Evolutionary conservation across 2,888 invertebrate genomes (phyloP), one percentile per base, ranked within the genome.

Genomic region (Amphiduros pacificus): DNA sequence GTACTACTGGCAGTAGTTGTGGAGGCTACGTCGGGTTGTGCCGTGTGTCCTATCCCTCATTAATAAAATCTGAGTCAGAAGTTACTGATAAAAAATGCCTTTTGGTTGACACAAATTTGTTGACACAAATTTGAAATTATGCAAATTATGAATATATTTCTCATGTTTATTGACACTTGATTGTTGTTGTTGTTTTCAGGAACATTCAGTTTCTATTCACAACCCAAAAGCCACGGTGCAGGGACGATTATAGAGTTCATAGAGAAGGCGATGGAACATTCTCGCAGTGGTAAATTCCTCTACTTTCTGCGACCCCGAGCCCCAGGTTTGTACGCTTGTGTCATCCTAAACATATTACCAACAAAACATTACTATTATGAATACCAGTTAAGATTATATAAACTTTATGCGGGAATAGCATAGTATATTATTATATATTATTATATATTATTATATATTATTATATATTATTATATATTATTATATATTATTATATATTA

Each of bases 291-390:
- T 49, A 87, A 89, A 52, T 89, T 89, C 73, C 86, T 95, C 73
- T 90, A 90, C 80, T 91, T 89, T 76, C 88, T 90, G 0, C 85
- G 88, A 66, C 88, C 88, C 2, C 85, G 87, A 61, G 87, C 87
- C 60, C 88, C 88, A 17, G 86, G 88, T 64, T 49, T n/a, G n/a
- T n/a, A n/a, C n/a, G n/a, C n/a, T n/a, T n/a, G n/a, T n/a, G n/a
- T n/a, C n/a, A n/a, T n/a, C n/a, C n/a, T n/a, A n/a, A n/a, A n/a
- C n/a, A n/a, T n/a, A n/a, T n/a, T n/a, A n/a, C n/a, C 14, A 14
- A 36, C 9, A 14, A 36, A 36, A 36, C 11, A 36, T 14, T 14
- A 36, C 36, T 36, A 36, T 36, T 9, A 14, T 14, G 9, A 14
- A 36, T 14, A 36, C 36, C 9, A 36, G 9, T 14, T 36, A 14